Evolutionary conservation across 2,797 vertebrate species (phyloP), one percentile per base, ranked within the genome.

Genomic region (Hypotaenidia philippensis): DNA sequence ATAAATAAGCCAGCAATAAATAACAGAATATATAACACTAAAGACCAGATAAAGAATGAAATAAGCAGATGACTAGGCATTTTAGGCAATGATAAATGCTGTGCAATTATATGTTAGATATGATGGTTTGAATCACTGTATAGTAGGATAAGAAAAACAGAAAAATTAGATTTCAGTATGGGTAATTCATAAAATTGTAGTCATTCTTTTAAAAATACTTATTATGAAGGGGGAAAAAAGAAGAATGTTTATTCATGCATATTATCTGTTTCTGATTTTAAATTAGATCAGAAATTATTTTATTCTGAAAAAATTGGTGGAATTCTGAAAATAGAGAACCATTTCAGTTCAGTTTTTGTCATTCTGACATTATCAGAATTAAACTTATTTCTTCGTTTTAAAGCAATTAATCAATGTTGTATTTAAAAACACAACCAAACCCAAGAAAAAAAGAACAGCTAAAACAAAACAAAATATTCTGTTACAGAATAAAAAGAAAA

Each of bases 161-260:
- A 36, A 14, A 68, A 44, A 61, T 8, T 21, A 26, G 2, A n/a
- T 84, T 79, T 21, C 27, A 55, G 7, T 49, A 36, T 10, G 6
- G 63, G 5, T n/a, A 76, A 61, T 38, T 25, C 45, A 57, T 11
- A 61, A 8, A 57, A 69, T 2, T 71, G 7, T 10, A 76, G 13
- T 9, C 64, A 82, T 74, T 81, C 7, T 66, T 85, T 56, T 26
- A 13, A 93, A 79, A 87, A 59, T 32, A 75, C 31, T 55, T 53
- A 5, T 65, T 71, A 77, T 66, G 2, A 2, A 4, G 4, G 5
- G 5, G 0, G 0, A 6, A 6, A 41, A 38, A 61, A 52, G 3
- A 59, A 13, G 10, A 91, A 25, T 7, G 11, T 13, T 40, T 68
- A 25, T 5, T 79, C 18, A 52, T 5, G 9, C 13, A 27, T 2